phyloP scores from a whole-genome alignment of 2,888 invertebrate genomes.

The Standfussiana lucernea region DNA sequence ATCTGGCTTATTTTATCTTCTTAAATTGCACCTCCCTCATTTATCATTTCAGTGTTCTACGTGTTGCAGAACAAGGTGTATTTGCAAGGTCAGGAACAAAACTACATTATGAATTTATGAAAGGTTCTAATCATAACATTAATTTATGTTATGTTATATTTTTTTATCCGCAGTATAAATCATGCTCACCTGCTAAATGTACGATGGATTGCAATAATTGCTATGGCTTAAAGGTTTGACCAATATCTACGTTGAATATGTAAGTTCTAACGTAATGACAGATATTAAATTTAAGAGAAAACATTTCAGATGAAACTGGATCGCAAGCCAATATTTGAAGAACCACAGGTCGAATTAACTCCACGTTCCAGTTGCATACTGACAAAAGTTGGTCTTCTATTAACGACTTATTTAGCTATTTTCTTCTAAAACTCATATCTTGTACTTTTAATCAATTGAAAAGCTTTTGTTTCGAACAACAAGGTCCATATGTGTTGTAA shows the following conservation, averaged over 20 bases:
- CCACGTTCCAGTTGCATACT: slow-evolving; percentile 83
- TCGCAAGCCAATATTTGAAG: slow-evolving; percentile 77
- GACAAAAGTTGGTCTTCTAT: slow-evolving; percentile 73
- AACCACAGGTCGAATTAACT: slow-evolving; percentile 78
- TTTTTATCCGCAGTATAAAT: slow-evolving; percentile 60
- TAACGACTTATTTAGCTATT: neutral
- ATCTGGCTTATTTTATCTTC: neutral
- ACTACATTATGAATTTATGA: neutral
- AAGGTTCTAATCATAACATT: neutral
- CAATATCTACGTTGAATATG: neutral
- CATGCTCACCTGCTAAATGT: slow-evolving; percentile 72
- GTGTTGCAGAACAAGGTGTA: slow-evolving; percentile 69
- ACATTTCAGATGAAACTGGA: slow-evolving; percentile 78
- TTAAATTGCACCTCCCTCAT: neutral
- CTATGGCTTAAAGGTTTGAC: slow-evolving; percentile 78
- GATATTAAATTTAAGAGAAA: slow-evolving; percentile 3
- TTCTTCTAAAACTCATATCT: neutral
- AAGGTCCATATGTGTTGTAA: neutral
- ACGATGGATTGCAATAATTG: slow-evolving; percentile 71
- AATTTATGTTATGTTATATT: slow-evolving; percentile 10
- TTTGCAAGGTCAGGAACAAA: slow-evolving; percentile 70
- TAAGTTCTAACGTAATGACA: neutral
- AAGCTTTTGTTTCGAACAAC: neutral
- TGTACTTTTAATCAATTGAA: neutral
- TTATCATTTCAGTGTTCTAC: slow-evolving; percentile 67